Base-by-base conservation (phyloP, 1,140 invertebrate genomes). In the Solenopsis invicta region DNA sequence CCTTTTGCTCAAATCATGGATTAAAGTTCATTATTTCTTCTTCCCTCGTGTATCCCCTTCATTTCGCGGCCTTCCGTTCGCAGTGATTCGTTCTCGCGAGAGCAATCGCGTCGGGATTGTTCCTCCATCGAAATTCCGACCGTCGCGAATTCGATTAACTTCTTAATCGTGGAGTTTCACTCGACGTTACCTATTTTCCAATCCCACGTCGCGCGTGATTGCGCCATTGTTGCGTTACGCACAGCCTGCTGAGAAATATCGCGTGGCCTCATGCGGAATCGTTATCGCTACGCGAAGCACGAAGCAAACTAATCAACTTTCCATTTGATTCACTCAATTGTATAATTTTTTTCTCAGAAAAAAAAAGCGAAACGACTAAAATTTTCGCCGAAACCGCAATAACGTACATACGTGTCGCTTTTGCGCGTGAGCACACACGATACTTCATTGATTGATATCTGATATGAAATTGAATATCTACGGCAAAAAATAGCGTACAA, bases 141-240 rank as follows among this genome's bases (percentile, higher is more conserved):
- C 52, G 80, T 84, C 80, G 80, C 69, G 80, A 56, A 84, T 84
- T 84, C 80, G 80, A 84, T 84, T 84, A 84, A 84, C 69, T 84
- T 74, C 80, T 84, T 84, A 75, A 61, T 71, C 69, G 69, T 50
- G 54, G 41, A 84, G 69, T 74, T 61, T 21, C 80, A 45, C 13
- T 12, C 54, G 54, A 37, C 54, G 67, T 75, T 74, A 75, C 29
- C 24, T 34, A 75, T 75, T 84, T 84, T 62, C 56, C 80, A 45
- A 84, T 75, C n/a, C 18, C 69, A 37, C 50, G 41, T 61, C 52
- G 41, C 29, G 54, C 69, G 67, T 84, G 80, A 84, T 84, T 84
- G 80, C 80, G 56, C 80, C n/a, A 84, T 84, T 84, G 80, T 82
- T 74, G 41, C 21, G 69, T 37, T 13, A 54, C 52, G 37, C 50